phyloP scores from a whole-genome alignment of 2,888 invertebrate species.

The Drosophila ezoana region DNA sequence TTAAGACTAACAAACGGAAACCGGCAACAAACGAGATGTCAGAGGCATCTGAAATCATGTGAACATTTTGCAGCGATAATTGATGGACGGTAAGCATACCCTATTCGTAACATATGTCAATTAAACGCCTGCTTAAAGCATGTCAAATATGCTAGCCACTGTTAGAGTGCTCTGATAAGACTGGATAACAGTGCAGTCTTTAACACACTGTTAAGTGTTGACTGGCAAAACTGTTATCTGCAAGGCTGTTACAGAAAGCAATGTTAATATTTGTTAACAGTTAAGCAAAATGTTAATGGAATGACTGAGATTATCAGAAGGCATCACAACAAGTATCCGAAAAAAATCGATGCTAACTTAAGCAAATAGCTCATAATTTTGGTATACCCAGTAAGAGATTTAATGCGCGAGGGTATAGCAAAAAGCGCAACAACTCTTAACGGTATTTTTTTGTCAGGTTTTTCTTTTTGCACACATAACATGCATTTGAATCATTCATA shows the following conservation, averaged over 20 bases:
- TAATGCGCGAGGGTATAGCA: conserved; percentile 24
- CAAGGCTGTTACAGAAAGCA: background rate
- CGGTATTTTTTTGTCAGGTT: conserved; percentile 61
- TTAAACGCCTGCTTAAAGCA: background rate
- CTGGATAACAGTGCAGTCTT: no score
- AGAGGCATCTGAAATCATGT: conserved; percentile 48
- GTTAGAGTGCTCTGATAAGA: background rate
- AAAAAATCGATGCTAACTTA: conserved; percentile 1
- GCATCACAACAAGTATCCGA: no score
- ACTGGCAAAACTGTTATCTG: no score
- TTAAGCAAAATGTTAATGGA: no score
- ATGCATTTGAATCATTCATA: conserved; percentile 81
- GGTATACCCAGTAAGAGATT: conserved; percentile 8
- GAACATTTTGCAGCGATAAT: conserved; percentile 22
- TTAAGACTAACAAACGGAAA: conserved; percentile 40
- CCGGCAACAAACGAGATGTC: conserved; percentile 58
- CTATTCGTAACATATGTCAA: background rate
- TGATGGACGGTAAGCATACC: conserved; percentile 23
- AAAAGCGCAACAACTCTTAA: conserved; percentile 76
- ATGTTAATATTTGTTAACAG: background rate
- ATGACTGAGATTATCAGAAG: no score
- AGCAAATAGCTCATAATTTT: background rate
- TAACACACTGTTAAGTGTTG: no score
- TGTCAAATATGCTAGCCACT: no score
- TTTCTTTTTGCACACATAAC: conserved; percentile 65